Conservation (phyloP, 2,888 invertebrate genomes). For the Boloria euphrosyne region DNA sequence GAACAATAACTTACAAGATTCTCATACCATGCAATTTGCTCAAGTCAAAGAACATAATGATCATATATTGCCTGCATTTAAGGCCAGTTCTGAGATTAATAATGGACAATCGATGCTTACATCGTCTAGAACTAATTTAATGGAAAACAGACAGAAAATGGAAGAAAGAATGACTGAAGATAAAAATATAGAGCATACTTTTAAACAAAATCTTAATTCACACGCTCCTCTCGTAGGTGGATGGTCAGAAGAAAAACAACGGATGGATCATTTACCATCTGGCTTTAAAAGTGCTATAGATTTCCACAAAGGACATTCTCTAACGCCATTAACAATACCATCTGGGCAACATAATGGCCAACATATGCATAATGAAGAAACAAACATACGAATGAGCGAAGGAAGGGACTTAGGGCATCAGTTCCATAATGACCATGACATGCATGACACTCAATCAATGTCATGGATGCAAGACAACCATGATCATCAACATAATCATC, state of each 20-base stretch:
- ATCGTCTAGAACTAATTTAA: background rate
- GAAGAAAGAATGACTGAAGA: constrained; percentile 12
- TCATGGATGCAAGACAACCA: constrained; percentile 27
- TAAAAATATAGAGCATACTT: constrained; percentile 2
- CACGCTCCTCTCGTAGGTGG: background rate
- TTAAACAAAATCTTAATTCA: constrained; percentile 2
- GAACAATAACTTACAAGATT: constrained; percentile 32
- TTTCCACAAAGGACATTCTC: constrained; percentile 3
- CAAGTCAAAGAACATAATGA: constrained; percentile 20
- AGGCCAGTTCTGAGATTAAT: constrained; percentile 18
- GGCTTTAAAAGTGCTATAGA: constrained; percentile 25
- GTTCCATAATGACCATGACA: constrained; percentile 14
- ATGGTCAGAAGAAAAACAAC: constrained; percentile 15
- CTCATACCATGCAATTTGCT: constrained; percentile 23
- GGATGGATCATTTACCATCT: constrained; percentile 1
- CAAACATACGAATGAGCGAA: constrained; percentile 26
- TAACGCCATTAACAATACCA: background rate
- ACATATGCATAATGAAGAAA: constrained; percentile 14
- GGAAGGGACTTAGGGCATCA: constrained; percentile 15
- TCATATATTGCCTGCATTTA: constrained; percentile 13
- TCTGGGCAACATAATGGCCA: constrained; percentile 10
- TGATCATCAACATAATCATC: constrained; percentile 6
- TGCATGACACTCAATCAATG: constrained; percentile 22
- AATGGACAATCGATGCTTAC: background rate
- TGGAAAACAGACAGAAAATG: constrained; percentile 2